Evolutionary conservation across 2,888 invertebrate genomes (phyloP).

Genomic region (Tipula lateralis): DNA sequence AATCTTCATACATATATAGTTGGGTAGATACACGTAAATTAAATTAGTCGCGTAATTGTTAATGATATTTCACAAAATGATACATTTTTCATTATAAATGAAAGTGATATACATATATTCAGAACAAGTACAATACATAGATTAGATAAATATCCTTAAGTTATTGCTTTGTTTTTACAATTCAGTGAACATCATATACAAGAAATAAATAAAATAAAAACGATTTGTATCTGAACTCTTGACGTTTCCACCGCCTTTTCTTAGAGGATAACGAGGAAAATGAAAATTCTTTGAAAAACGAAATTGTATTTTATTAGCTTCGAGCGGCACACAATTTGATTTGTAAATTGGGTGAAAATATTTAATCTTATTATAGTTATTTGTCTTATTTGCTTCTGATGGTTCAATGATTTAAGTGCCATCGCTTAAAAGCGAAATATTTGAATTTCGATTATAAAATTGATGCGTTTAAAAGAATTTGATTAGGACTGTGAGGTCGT

Average conservation of each 20-base stretch:
- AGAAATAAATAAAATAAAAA: background rate
- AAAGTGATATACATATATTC: background rate
- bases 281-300: background rate
- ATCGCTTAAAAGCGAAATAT: too few relatives aligned
- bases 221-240: background rate
- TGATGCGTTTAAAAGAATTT: too few relatives aligned
- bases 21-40: background rate
- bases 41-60: background rate
- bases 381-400: background rate
- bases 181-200: background rate
- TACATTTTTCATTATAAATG: background rate
- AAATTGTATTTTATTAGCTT: background rate
- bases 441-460: too few relatives aligned
- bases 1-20: background rate
- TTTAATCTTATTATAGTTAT: background rate
- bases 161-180: background rate
- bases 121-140: background rate
- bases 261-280: background rate
- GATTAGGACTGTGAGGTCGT: too few relatives aligned
- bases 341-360: background rate
- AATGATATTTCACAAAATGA: background rate
- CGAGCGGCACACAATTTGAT: background rate
- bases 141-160: background rate
- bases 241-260: background rate
- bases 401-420: background rate